A percentile compares a stretch with the other conserved stretches of the same genome.
phyloP scores from a whole-genome alignment of 2,113 vertebrate genomes.

The Cyprinodon tularosa region DNA sequence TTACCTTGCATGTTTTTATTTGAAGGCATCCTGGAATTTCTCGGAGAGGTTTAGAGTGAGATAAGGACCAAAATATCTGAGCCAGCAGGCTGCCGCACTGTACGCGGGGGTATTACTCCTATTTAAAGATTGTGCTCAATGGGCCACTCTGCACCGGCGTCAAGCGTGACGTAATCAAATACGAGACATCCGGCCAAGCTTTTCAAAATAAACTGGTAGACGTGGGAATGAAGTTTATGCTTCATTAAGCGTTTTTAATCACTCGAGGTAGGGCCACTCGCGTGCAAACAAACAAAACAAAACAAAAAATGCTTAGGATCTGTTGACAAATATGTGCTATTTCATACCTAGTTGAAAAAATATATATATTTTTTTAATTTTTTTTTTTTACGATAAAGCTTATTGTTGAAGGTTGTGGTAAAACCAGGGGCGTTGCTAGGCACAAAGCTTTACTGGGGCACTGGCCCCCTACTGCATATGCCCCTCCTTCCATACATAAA shows the following conservation, averaged over 20 bases:
- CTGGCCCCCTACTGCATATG: too few relatives aligned
- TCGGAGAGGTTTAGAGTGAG: conserved; percentile 8
- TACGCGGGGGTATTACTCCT: conserved; percentile 44
- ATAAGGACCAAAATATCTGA: conserved; percentile 26
- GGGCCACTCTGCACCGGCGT: conserved; percentile 33
- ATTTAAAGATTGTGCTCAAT: conserved; percentile 23
- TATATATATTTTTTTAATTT: too few relatives aligned
- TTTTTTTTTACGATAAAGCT: too few relatives aligned
- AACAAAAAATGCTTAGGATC: too few relatives aligned
- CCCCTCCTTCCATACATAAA: too few relatives aligned
- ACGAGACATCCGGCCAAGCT: conserved; percentile 3
- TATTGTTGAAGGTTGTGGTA: too few relatives aligned
- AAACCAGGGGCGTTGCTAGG: too few relatives aligned
- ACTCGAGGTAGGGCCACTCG: too few relatives aligned
- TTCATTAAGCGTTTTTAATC: neutral
- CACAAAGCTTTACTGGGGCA: too few relatives aligned
- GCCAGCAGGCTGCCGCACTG: conserved; percentile 35
- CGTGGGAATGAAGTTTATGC: neutral
- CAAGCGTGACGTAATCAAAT: neutral
- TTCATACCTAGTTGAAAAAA: too few relatives aligned
- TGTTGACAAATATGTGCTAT: too few relatives aligned
- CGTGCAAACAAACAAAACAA: too few relatives aligned
- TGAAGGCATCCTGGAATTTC: conserved; percentile 72
- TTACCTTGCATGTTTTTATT: conserved; percentile 75
- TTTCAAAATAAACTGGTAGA: conserved; percentile 45